phyloP scores from a whole-genome alignment of 2,113 vertebrate genomes.

The Mola mola region DNA sequence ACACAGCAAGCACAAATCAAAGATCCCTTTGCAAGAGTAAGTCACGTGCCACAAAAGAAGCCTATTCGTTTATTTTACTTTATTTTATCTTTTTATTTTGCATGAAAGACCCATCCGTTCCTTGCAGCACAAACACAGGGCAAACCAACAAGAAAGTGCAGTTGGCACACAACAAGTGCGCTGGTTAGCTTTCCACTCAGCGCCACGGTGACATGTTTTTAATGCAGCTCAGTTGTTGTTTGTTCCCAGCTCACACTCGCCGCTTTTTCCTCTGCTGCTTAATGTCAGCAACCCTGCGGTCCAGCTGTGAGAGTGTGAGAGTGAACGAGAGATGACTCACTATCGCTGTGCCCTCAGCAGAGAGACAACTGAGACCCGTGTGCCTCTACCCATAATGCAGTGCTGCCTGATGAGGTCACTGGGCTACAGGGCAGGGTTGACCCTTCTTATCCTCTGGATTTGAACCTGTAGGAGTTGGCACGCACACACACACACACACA shows the following conservation, averaged over 20 bases:
- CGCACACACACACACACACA: constrained; percentile 4
- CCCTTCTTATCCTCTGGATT: constrained; percentile 40
- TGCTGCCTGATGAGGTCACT: constrained; percentile 60
- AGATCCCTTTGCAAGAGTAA: too few species aligned
- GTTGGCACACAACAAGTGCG: background rate
- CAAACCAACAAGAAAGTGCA: too few species aligned
- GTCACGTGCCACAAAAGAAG: too few species aligned
- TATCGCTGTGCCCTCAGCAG: constrained; percentile 42
- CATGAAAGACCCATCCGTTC: too few species aligned
- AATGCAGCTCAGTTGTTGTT: constrained; percentile 14
- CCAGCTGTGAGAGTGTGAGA: constrained; percentile 32
- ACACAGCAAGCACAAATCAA: too few species aligned
- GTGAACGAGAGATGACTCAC: constrained; percentile 61
- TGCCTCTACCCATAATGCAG: constrained; percentile 73
- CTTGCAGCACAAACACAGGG: too few species aligned
- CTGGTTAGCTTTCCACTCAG: background rate
- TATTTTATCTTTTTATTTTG: too few species aligned
- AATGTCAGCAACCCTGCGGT: constrained; percentile 68
- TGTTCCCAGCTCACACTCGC: constrained; percentile 21
- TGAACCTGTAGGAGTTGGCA: constrained; percentile 20
- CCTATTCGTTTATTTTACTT: too few species aligned
- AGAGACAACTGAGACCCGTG: constrained; percentile 54
- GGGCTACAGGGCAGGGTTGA: constrained; percentile 50
- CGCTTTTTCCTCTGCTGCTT: constrained; percentile 22
- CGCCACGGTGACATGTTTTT: background rate